These are phyloP conservation scores for Chrysopilus asiliformis DNA, from an alignment of 2,888 invertebrate species.

Conservation along the genomic window DNA sequence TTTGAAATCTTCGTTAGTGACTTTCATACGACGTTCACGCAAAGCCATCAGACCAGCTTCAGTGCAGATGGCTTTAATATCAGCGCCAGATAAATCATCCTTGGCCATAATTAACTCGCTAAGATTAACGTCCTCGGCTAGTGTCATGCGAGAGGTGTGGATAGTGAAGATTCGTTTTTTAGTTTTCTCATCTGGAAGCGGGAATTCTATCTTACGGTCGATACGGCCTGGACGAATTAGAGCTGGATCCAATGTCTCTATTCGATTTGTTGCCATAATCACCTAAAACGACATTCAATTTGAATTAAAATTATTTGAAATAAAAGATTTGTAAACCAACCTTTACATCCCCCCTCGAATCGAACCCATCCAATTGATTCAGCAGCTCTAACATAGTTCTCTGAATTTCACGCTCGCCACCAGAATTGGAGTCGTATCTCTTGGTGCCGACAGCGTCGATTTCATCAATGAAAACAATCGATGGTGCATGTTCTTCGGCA, in stretches of 20 bases:
- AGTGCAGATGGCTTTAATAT: slow-evolving; percentile 97
- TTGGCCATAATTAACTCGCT: slow-evolving; percentile 98
- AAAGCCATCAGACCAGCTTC: slow-evolving; percentile 98
- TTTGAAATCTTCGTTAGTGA: slow-evolving; percentile 98
- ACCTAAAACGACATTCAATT: slow-evolving; percentile 41
- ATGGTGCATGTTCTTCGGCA: slow-evolving; percentile 99
- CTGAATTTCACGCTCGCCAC: slow-evolving; percentile 98
- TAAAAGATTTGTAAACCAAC: too few species aligned
- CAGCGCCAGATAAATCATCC: slow-evolving; percentile 96
- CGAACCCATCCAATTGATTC: slow-evolving; percentile 97
- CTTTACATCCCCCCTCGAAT: slow-evolving; percentile 92
- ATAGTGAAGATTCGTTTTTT: slow-evolving; percentile 94
- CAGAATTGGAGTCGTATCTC: slow-evolving; percentile 97
- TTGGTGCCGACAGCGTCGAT: slow-evolving; percentile 99
- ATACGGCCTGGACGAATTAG: slow-evolving; percentile 97
- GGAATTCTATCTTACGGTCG: slow-evolving; percentile 98
- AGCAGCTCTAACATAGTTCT: slow-evolving; percentile 97
- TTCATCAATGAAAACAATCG: slow-evolving; percentile 99
- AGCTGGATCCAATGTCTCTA: slow-evolving; percentile 97
- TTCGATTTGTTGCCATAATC: slow-evolving; percentile 95
- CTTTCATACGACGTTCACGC: slow-evolving; percentile 97
- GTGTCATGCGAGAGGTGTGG: slow-evolving; percentile 97
- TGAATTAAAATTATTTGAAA: background rate
- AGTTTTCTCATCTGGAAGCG: slow-evolving; percentile 97
- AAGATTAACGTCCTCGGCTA: slow-evolving; percentile 91